Evolutionary conservation across 1,140 invertebrate genomes (phyloP), one percentile per base, ranked within the genome.

Genomic region (Druon quercuslanigerum): DNA sequence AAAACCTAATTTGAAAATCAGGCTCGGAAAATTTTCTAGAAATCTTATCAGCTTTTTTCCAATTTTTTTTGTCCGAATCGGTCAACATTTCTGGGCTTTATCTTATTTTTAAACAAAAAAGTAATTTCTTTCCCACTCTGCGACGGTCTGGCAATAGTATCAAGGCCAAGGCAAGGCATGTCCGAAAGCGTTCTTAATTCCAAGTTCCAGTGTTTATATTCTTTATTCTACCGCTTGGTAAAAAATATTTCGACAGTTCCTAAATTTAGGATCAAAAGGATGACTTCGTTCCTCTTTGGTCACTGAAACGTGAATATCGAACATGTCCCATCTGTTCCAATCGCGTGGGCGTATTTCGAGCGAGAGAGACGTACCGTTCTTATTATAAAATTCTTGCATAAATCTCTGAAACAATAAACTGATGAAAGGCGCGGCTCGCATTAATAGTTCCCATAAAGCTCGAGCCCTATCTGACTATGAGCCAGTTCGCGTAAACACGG

Each of bases 321-420:
- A 78, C 72, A 70, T 51, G 72, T 50, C 73, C 52, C 71, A 78
- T 75, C 72, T 76, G 60, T 79, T 20, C 50, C 19, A 40, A 51
- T 71, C 71, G 54, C 57, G 79, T 79, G 70, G 77, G 77, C 77
- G 77, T 71, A 66, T 66, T 66, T 33, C 25, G 33, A 66, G 13
- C 33, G 16, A 50, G 56, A 70, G 50, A 57, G 66, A 57, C 66
- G 70, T 51, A 76, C 33, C 51, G 50, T 51, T 50, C 60, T 50
- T 56, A 76, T 75, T 76, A 77, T 79, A 76, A 81, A 74, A 79
- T 79, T 76, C 71, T 79, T 79, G 74, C 79, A 79, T 78, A 79
- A 79, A 82, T 77, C 72, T 75, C 25, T 75, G 54, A 50, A 82
- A 81, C 74, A 83, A 85, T 82, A 85, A 85, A 83, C 82, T 66